Evolutionary conservation across 92 coral and sea anemone genomes (phyloP).

Genomic region (Desmophyllum pertusum): DNA sequence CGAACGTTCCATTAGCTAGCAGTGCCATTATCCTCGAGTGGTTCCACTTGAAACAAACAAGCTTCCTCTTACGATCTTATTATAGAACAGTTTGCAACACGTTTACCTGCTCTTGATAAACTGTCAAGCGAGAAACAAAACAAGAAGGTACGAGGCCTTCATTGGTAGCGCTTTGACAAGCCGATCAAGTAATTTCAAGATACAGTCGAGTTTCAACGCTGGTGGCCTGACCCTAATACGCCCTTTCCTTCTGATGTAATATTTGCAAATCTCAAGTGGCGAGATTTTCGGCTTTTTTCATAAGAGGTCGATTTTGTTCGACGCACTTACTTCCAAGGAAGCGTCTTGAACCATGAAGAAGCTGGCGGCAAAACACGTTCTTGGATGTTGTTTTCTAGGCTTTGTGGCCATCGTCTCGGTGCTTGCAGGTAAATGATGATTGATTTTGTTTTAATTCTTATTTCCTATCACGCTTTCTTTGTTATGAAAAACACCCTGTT

Average conservation of each 20-base stretch:
- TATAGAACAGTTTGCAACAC: slow-evolving; percentile 13
- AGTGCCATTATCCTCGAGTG: not conserved
- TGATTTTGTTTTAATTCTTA: not conserved
- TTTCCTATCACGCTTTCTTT: not conserved
- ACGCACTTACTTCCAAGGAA: slow-evolving; percentile 32
- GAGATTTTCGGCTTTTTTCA: slow-evolving; percentile 20
- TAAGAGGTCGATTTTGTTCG: slow-evolving; percentile 32
- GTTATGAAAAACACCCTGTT: not conserved
- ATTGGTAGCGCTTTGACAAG: slow-evolving; percentile 29
- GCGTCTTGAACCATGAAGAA: slow-evolving; percentile 33
- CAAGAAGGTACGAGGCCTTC: not conserved
- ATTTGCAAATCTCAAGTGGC: slow-evolving; percentile 47
- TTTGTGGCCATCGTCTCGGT: slow-evolving; percentile 17
- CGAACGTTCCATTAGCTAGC: not conserved
- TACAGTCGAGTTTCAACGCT: slow-evolving; percentile 18
- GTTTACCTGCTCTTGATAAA: slow-evolving; percentile 2
- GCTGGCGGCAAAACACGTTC: slow-evolving; percentile 8
- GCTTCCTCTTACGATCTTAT: slow-evolving; percentile 22
- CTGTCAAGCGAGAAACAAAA: not conserved
- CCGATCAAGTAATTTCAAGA: slow-evolving; percentile 15
- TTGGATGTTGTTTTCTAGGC: slow-evolving; percentile 20
- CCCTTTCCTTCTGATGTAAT: slow-evolving; percentile 58
- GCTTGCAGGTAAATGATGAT: slow-evolving; percentile 24
- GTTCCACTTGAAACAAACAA: slow-evolving; percentile 6
- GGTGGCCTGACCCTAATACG: slow-evolving; percentile 53